These are phyloP conservation scores for Raja brachyura DNA, from an alignment of 2,113 vertebrate species.

Conservation along the genomic window DNA sequence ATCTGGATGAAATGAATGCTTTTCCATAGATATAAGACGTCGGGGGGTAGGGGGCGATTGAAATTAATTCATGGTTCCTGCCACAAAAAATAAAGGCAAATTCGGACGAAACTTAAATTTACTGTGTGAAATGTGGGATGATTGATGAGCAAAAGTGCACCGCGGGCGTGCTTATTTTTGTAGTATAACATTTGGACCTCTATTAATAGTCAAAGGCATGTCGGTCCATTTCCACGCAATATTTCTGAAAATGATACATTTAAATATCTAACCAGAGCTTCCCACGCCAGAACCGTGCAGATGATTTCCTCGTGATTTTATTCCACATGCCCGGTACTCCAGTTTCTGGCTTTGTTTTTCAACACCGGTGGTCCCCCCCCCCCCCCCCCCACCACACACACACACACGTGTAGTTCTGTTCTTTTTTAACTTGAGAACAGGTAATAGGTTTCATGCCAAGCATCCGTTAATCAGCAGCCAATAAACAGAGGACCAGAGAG, in stretches of 20 bases:
- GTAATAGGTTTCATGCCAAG: no score
- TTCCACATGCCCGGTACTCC: neutral
- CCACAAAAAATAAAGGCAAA: neutral
- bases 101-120: neutral
- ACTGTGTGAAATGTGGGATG: neutral
- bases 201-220: neutral
- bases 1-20: neutral
- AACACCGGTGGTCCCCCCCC: neutral
- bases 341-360: neutral
- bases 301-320: neutral
- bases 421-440: neutral
- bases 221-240: neutral
- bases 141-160: neutral
- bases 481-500: neutral
- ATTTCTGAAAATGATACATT: neutral
- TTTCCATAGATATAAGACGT: neutral
- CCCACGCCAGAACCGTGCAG: neutral
- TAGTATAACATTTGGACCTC: neutral
- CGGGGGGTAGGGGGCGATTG: no score
- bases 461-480: neutral
- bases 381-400: no score
- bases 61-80: neutral
- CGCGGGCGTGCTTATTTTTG: neutral
- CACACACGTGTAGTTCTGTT: neutral
- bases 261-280: neutral